Evolutionary conservation across 2,888 invertebrate species (phyloP).

Genomic region (Chrysolina americana): DNA sequence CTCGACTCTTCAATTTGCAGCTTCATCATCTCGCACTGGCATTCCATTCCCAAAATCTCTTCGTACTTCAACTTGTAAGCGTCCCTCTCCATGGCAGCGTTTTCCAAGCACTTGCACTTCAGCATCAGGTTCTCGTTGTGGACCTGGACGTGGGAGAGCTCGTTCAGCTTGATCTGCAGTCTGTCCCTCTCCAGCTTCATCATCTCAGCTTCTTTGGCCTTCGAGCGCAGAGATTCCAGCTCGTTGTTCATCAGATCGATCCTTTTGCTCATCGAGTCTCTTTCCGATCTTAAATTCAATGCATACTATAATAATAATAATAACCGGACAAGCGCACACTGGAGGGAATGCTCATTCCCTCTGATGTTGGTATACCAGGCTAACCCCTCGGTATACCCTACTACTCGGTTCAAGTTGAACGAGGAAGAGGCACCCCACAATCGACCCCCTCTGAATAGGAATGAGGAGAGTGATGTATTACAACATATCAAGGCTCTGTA

Average conservation of each 20-base stretch:
- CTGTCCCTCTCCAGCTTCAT: conserved; percentile 64
- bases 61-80: conserved; percentile 63
- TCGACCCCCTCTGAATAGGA: too few relatives aligned
- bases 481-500: too few relatives aligned
- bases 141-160: conserved; percentile 60
- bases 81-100: conserved; percentile 63
- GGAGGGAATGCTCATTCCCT: too few relatives aligned
- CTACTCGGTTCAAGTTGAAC: too few relatives aligned
- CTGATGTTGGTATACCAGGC: too few relatives aligned
- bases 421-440: too few relatives aligned
- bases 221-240: conserved; percentile 49
- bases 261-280: conserved; percentile 53
- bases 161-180: conserved; percentile 58
- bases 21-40: conserved; percentile 59
- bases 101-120: conserved; percentile 58
- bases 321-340: too few relatives aligned
- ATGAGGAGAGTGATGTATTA: too few relatives aligned
- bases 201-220: conserved; percentile 62
- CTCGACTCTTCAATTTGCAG: conserved; percentile 60
- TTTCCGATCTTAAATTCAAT: conserved; percentile 41
- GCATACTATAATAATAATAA: too few relatives aligned
- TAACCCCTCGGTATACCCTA: too few relatives aligned
- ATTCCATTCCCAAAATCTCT: conserved; percentile 57
- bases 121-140: conserved; percentile 59
- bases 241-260: conserved; percentile 54